Evolutionary conservation across 2,797 vertebrate genomes (phyloP).

Genomic region (Numenius phaeopus): DNA sequence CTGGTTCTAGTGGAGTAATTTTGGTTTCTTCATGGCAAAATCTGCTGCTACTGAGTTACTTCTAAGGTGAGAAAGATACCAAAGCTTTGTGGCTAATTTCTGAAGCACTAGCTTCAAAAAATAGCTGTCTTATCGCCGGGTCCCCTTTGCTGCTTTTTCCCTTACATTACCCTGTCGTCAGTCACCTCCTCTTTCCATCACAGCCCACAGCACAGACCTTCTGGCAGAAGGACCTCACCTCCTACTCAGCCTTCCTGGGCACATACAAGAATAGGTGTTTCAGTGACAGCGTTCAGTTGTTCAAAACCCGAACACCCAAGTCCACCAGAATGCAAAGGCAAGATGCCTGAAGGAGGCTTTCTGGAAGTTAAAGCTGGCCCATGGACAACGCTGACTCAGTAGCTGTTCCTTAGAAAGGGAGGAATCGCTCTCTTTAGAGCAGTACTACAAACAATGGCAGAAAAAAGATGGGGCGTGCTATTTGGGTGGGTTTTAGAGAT

Average conservation of each 20-base stretch:
- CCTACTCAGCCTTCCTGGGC: neutral
- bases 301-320: neutral
- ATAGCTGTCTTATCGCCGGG: accelerated
- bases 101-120: neutral
- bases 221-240: neutral
- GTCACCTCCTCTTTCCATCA: neutral
- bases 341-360: neutral
- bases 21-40: neutral
- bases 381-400: neutral
- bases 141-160: neutral
- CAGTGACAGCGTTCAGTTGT: neutral
- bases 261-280: neutral
- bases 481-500: neutral
- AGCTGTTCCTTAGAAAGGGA: neutral
- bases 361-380: neutral
- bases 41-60: neutral
- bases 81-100: neutral
- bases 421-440: neutral
- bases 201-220: neutral
- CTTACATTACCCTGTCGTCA: neutral
- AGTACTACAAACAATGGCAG: neutral
- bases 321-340: neutral
- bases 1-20: neutral
- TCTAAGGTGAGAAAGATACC: neutral
- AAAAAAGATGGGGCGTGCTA: neutral